Percentiles rank a stretch among this genome's conserved stretches.
Evolutionary conservation across 2,888 invertebrate genomes (phyloP).

Genomic region (Disparrhopalites patrizii): DNA sequence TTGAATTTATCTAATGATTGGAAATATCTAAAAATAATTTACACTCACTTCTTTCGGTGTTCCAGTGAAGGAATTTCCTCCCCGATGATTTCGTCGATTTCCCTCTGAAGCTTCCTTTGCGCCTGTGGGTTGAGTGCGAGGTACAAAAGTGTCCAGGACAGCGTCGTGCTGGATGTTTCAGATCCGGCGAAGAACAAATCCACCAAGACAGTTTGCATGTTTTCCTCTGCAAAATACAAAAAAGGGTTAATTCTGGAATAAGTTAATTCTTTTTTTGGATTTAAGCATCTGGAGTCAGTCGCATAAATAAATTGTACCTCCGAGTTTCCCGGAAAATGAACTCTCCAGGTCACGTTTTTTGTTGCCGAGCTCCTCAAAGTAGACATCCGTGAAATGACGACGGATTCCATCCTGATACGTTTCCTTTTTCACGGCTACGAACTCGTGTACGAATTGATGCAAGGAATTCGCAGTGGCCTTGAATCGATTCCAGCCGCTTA

Average conservation of each 20-base stretch:
- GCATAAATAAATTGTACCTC: too few species aligned
- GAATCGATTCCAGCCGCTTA: background rate
- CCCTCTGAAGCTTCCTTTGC: background rate
- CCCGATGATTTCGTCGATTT: background rate
- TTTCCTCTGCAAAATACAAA: conserved; percentile 1
- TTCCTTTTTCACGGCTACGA: background rate
- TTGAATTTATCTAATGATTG: background rate
- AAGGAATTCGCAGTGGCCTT: background rate
- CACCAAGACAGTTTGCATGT: background rate
- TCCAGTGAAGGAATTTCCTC: background rate
- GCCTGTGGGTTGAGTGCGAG: background rate
- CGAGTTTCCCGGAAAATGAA: background rate
- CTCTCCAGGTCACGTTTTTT: background rate
- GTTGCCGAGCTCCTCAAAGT: background rate
- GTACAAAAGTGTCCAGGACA: background rate
- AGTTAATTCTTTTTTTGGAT: too few species aligned
- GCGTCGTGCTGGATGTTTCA: background rate
- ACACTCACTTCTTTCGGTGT: background rate
- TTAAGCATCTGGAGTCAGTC: too few species aligned
- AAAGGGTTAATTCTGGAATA: too few species aligned
- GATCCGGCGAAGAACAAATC: conserved; percentile 2
- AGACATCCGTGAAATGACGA: conserved; percentile 1
- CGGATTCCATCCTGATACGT: background rate
- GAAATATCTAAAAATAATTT: background rate
- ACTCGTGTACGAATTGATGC: background rate